Evolutionary conservation across 1,140 invertebrate species (phyloP), one percentile per base, ranked within the genome.

Genomic region (Hyphantria cunea): DNA sequence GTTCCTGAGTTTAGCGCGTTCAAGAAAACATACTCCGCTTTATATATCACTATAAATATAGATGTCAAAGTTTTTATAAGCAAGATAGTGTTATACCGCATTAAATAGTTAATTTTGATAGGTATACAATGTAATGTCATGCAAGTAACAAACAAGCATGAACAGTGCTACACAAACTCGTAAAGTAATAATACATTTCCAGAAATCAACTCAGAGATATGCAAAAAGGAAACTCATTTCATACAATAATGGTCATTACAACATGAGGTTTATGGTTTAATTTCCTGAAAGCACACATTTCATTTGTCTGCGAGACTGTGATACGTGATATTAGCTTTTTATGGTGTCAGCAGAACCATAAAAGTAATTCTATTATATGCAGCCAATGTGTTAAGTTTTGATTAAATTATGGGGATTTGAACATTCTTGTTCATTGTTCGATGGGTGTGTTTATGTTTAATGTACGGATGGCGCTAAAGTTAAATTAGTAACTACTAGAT

Each of bases 211-310:
- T 33, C 13, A 44, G 31, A 48, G 13, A 49, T 59, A 59, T 59
- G 55, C 47, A 59, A 39, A 59, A 59, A 49, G 55, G 55, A 59
- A 59, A 13, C 45, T 14, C 33, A 49, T 47, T 56, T 34, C 33
- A 59, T 13, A 41, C 55, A 34, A 59, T 59, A 49, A 59, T 49
- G 49, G 37, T 63, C 72, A 70, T 80, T 76, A 79, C 65, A 37
- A 42, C 61, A 63, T 62, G 52, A 39, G 49, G 42, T 78, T 86
- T 84, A 86, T 81, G 70, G 76, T 75, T 81, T 84, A 81, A 86
- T 86, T 86, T 86, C 83, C 83, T 83, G 81, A 79, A 74, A 74
- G 73, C 39, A 39, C 48, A 61, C 49, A 61, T 52, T 74, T 70
- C 69, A 74, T 80, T 76, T 67, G 68, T 70, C 62, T 69, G 61